Percentiles rank a stretch among this genome's conserved stretches.
phyloP scores from a whole-genome alignment of 2,797 vertebrate species.

The Borostomias antarcticus region DNA sequence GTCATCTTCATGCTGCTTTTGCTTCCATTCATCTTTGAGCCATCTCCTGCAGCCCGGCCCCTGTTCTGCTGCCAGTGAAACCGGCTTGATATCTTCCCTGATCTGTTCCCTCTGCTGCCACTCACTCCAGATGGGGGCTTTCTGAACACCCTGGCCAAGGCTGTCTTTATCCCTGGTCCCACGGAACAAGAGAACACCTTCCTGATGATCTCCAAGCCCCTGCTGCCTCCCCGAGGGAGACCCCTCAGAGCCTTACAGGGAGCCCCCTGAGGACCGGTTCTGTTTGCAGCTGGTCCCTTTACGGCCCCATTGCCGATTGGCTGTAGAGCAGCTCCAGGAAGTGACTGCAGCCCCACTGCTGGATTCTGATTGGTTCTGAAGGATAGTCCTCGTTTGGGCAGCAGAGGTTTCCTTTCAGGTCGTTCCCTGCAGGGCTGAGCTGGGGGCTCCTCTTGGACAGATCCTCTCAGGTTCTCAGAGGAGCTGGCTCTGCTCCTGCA shows the following conservation, averaged over 20 bases:
- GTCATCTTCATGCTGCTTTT: constrained; percentile 68
- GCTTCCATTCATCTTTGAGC: constrained; percentile 44
- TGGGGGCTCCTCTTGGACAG: constrained; percentile 39
- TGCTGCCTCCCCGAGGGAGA: constrained; percentile 54
- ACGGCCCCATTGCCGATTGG: constrained; percentile 54
- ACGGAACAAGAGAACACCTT: constrained; percentile 65
- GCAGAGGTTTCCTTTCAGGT: constrained; percentile 65
- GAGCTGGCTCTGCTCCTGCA: constrained; percentile 41
- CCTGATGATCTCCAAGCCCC: constrained; percentile 49
- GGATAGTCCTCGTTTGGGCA: constrained; percentile 60
- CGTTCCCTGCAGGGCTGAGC: constrained; percentile 40
- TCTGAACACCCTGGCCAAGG: constrained; percentile 72
- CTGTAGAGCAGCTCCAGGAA: constrained; percentile 40
- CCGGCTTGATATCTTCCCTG: constrained; percentile 51
- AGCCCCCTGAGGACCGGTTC: constrained; percentile 50
- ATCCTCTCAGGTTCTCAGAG: constrained; percentile 55
- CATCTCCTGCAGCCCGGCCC: constrained; percentile 52
- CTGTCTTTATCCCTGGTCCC: constrained; percentile 68
- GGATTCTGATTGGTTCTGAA: constrained; percentile 61
- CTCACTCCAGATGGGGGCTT: constrained; percentile 64
- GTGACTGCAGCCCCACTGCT: constrained; percentile 34
- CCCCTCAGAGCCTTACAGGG: constrained; percentile 37
- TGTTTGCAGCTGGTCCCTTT: constrained; percentile 62
- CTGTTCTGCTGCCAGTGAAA: constrained; percentile 57
- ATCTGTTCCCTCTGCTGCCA: constrained; percentile 61